These are phyloP conservation scores for Koerneria pararmatus DNA, from an alignment of 2,888 invertebrate genomes.

Conservation along the genomic window DNA sequence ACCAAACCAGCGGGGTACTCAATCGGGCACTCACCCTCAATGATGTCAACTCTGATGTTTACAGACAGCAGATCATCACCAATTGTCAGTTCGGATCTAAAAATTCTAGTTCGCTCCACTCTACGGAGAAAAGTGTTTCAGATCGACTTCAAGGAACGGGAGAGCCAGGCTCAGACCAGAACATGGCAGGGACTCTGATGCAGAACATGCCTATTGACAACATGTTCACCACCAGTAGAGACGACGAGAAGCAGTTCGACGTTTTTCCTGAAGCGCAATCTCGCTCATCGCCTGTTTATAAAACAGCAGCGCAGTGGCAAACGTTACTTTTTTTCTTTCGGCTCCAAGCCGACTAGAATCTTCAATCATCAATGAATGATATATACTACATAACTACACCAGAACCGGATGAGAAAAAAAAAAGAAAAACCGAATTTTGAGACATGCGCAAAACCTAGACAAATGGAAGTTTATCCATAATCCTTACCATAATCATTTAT, in stretches of 20 bases:
- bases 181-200: slow-evolving; percentile 42
- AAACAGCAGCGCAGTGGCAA: slow-evolving; percentile 47
- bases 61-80: slow-evolving; percentile 54
- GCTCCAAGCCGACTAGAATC: too few species aligned
- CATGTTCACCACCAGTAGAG: slow-evolving; percentile 56
- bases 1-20: slow-evolving; percentile 25
- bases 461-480: neutral
- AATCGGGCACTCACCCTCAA: slow-evolving; percentile 46
- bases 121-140: slow-evolving; percentile 24
- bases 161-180: slow-evolving; percentile 45
- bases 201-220: slow-evolving; percentile 54
- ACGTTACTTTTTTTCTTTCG: slow-evolving; percentile 34
- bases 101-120: neutral
- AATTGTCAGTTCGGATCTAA: slow-evolving; percentile 55
- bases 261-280: slow-evolving; percentile 55
- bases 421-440: too few species aligned
- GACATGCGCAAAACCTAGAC: too few species aligned
- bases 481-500: neutral
- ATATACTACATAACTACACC: too few species aligned
- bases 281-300: slow-evolving; percentile 49
- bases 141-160: slow-evolving; percentile 52
- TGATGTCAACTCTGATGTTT: slow-evolving; percentile 57
- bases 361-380: too few species aligned
- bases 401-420: too few species aligned
- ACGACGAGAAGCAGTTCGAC: slow-evolving; percentile 57